Evolutionary conservation across 2,797 vertebrate species (phyloP).

Genomic region (Ceyx erithaca): DNA sequence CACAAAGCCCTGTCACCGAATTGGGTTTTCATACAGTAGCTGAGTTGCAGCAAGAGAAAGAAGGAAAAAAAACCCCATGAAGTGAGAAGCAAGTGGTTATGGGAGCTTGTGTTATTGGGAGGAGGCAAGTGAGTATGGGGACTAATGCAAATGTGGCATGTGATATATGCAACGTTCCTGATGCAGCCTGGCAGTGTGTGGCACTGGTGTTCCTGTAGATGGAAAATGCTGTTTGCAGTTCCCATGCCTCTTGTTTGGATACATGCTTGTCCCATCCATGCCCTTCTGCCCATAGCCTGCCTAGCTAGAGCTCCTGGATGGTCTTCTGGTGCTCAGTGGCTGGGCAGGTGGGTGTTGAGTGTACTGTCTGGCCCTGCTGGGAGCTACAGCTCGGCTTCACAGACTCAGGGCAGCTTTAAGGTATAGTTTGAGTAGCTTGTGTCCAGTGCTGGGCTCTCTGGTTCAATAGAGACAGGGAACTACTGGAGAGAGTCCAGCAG

Average conservation of each 20-base stretch:
- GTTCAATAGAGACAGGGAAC: background rate
- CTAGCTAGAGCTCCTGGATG: no score
- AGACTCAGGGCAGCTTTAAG: background rate
- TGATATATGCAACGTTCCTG: background rate
- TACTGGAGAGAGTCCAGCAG: background rate
- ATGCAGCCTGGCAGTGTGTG: background rate
- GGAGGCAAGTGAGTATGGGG: background rate
- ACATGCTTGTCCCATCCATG: rapidly evolving
- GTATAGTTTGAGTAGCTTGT: background rate
- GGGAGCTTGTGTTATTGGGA: rapidly evolving
- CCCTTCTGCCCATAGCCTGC: background rate
- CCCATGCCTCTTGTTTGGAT: background rate
- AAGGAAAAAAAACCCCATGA: rapidly evolving
- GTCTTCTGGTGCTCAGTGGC: background rate
- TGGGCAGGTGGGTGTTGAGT: background rate
- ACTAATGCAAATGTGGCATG: background rate
- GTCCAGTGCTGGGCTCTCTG: background rate
- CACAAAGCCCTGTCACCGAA: background rate
- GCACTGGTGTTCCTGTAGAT: background rate
- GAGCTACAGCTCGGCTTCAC: background rate
- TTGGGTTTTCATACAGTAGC: background rate
- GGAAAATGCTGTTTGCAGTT: background rate
- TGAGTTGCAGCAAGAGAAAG: background rate
- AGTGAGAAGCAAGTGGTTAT: background rate
- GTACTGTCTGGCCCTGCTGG: background rate